Percentiles rank a stretch among this genome's conserved stretches.
phyloP scores from a whole-genome alignment of 1,140 invertebrate species.

The Prorops nasuta region DNA sequence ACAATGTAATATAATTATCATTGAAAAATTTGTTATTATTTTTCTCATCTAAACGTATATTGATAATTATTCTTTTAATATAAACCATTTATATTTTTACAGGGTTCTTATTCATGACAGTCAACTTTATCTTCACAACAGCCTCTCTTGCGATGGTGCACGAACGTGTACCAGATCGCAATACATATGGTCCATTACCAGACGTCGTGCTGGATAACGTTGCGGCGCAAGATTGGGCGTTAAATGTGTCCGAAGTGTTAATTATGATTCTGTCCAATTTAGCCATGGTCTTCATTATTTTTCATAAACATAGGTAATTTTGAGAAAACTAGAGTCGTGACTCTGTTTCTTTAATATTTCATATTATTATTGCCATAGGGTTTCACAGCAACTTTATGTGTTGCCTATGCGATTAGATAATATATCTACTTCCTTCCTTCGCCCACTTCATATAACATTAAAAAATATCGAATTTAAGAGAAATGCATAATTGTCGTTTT shows the following conservation, averaged over 20 bases:
- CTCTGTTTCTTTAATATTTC: no score
- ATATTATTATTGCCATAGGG: no score
- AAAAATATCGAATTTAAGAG: neutral
- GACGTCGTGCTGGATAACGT: constrained; percentile 80
- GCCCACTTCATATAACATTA: neutral
- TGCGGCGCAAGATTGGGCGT: constrained; percentile 71
- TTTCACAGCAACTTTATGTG: no score
- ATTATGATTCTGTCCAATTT: constrained; percentile 77
- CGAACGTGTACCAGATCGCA: constrained; percentile 77
- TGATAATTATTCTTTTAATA: no score
- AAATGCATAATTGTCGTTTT: constrained; percentile 11
- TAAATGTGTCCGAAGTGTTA: constrained; percentile 80
- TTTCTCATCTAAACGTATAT: no score
- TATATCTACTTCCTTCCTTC: no score
- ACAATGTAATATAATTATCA: no score
- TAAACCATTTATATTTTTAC: no score
- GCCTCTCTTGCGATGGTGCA: constrained; percentile 79
- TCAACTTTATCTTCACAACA: constrained; percentile 65
- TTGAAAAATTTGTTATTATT: no score
- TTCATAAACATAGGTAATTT: constrained; percentile 78
- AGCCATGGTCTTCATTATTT: constrained; percentile 72
- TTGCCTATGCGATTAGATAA: no score
- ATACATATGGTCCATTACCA: constrained; percentile 70
- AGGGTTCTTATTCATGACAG: constrained; percentile 64
- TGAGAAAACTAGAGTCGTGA: no score